phyloP scores from a whole-genome alignment of 2,113 vertebrate genomes.

The Prionailurus bengalensis region DNA sequence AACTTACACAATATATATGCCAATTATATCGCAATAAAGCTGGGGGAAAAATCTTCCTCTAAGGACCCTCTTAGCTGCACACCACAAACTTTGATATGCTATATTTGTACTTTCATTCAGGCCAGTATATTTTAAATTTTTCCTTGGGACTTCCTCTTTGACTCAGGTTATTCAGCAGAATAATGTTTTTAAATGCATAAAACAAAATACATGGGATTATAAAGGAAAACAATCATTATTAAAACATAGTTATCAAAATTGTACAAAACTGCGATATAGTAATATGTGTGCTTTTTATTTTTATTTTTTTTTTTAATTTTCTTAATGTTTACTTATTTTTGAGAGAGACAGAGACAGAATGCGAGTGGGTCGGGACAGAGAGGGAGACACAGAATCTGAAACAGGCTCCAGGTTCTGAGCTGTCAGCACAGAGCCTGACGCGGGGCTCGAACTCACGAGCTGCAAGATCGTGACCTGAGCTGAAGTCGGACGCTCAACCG shows the following conservation, averaged over 20 bases:
- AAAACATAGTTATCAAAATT: not conserved
- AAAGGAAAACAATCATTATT: not conserved
- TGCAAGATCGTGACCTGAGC: no score
- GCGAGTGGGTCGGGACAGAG: no score
- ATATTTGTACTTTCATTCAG: not conserved
- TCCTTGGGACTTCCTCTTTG: not conserved
- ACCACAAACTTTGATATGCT: not conserved
- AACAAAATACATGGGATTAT: not conserved
- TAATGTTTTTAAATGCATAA: slow-evolving; percentile 12
- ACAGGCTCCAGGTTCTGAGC: no score
- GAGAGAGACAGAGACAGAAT: no score
- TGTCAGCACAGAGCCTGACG: no score
- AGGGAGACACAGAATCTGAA: no score
- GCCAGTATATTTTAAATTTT: not conserved
- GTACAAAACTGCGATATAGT: not conserved
- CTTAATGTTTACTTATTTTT: no score
- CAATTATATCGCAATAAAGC: not conserved
- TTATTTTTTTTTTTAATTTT: no score
- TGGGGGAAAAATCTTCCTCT: not conserved
- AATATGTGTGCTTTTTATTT: not conserved
- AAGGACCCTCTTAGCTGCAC: not conserved
- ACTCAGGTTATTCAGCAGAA: not conserved
- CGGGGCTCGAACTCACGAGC: no score
- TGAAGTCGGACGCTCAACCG: no score
- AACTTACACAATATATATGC: not conserved